Evolutionary conservation across 1,140 invertebrate genomes (phyloP), one percentile per base, ranked within the genome.

Genomic region (Mizuhopecten yessoensis): DNA sequence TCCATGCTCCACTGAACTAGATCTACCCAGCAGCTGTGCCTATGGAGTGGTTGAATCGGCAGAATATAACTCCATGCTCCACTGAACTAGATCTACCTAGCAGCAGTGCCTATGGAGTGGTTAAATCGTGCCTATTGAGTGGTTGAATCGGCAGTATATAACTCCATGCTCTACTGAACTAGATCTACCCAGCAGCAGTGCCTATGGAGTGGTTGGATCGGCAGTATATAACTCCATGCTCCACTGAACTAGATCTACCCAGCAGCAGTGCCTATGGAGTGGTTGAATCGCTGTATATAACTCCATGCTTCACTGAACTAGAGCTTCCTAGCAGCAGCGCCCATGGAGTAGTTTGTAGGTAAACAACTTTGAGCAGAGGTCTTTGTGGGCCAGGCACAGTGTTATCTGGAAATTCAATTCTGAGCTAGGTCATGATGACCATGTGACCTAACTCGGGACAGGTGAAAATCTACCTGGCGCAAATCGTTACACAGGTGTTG

Each of bases 371-470:
- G 45, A 29, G 57, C 57, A 20, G 20, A 75, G 57, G 57, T n/a
- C n/a, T 75, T 75, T 75, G 57, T 75, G 57, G 29, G 57, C 17
- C 57, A 29, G 57, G n/a, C 29, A 13, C n/a, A 17, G 57, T 75
- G 57, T 75, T 75, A 75, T 75, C 57, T 75, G 29, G 57, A 75
- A 75, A 75, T 75, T 75, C 23, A 75, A 75, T 75, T 75, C 57
- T n/a, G 5, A 75, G 57, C 57, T n/a, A 75, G 57, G 57, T 75
- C 57, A 29, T 75, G 57, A 75, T 75, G 57, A 75, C 57, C 57
- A 75, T 75, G 57, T 75, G 57, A 75, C 57, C 57, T 75, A 75
- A 75, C 57, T 75, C 57, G 29, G 57, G 57, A n/a, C 57, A 75
- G 57, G 57, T 75, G 57, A 75, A 29, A n/a, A 29, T 75, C 17